phyloP scores from a whole-genome alignment of 1,140 invertebrate species.

The Grapholita molesta region DNA sequence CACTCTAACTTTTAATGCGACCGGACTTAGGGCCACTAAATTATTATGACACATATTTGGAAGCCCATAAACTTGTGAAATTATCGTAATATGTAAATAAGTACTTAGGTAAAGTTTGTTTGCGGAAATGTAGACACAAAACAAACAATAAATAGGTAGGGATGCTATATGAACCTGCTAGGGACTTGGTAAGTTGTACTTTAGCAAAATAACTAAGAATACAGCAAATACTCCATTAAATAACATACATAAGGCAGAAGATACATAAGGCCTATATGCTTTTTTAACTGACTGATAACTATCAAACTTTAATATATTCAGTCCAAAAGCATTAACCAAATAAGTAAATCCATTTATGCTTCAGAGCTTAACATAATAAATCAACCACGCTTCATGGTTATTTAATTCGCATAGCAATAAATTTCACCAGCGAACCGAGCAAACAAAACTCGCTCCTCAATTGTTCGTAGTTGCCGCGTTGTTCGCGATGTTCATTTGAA shows the following conservation, averaged over 20 bases:
- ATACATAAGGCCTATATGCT: no score
- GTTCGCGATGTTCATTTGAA: conserved; percentile 39
- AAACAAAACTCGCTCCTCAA: conserved; percentile 35
- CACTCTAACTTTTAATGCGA: conserved; percentile 19
- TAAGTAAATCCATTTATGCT: neutral
- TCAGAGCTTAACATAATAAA: neutral
- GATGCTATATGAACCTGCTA: no score
- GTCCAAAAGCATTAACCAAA: neutral
- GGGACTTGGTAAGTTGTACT: no score
- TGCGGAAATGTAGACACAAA: neutral
- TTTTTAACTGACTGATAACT: neutral
- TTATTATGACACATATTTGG: conserved; percentile 5
- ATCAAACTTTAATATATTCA: neutral
- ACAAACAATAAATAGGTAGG: neutral
- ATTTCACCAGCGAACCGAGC: conserved; percentile 31
- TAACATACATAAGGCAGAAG: no score
- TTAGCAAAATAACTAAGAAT: no score
- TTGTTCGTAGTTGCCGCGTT: conserved; percentile 32
- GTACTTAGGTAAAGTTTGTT: neutral
- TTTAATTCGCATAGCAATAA: conserved; percentile 34
- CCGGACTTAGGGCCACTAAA: conserved; percentile 9
- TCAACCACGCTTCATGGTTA: conserved; percentile 18
- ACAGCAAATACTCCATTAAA: no score
- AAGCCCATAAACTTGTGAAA: neutral
- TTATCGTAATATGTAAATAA: neutral